These are phyloP conservation scores for Camponotus vicinus DNA, from an alignment of 1,140 invertebrate species.

Conservation along the genomic window DNA sequence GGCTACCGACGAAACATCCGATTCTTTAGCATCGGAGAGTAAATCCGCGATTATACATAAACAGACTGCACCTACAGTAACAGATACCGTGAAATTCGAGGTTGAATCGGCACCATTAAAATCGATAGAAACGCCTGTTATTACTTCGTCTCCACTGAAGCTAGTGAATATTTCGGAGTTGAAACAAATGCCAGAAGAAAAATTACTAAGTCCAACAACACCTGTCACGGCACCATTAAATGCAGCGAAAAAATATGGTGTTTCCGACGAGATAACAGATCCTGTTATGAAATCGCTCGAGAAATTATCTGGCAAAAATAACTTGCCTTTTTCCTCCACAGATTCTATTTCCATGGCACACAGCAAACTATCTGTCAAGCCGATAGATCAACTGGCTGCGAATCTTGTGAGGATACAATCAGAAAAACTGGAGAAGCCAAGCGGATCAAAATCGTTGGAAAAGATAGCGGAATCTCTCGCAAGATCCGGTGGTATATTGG, in stretches of 20 bases:
- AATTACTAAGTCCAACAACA: constrained; percentile 39
- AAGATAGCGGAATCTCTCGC: constrained; percentile 84
- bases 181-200: constrained; percentile 74
- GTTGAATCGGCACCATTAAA: constrained; percentile 70
- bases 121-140: constrained; percentile 82
- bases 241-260: constrained; percentile 63
- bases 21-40: background rate
- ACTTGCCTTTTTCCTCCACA: constrained; percentile 59
- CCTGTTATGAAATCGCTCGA: constrained; percentile 67
- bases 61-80: constrained; percentile 47
- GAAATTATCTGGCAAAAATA: constrained; percentile 71
- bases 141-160: constrained; percentile 80
- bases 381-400: constrained; percentile 83
- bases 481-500: constrained; percentile 74
- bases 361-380: constrained; percentile 80
- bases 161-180: constrained; percentile 76
- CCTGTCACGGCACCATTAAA: constrained; percentile 49
- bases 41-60: constrained; percentile 62
- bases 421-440: constrained; percentile 82
- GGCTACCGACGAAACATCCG: constrained; percentile 26
- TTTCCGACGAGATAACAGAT: constrained; percentile 54
- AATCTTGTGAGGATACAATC: constrained; percentile 82
- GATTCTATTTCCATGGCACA: constrained; percentile 68
- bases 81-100: constrained; percentile 52
- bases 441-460: constrained; percentile 79